Conservation (phyloP, 2,888 invertebrate genomes). For the Drosophila kambysellisi region DNA sequence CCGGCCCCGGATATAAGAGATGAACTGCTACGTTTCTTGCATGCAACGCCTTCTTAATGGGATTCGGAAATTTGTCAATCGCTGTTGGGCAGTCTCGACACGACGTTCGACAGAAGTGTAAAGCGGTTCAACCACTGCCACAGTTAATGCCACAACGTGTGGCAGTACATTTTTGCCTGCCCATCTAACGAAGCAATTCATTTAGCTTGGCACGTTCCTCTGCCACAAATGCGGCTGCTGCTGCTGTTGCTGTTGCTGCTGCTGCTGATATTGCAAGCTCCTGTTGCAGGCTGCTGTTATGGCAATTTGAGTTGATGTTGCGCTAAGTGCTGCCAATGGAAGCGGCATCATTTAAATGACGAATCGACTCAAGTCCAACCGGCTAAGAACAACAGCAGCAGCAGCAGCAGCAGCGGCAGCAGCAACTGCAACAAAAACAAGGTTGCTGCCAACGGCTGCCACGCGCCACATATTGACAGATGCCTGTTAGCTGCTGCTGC, state of each 20-base stretch:
- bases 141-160: constrained; percentile 6
- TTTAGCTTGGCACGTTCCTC: constrained; percentile 76
- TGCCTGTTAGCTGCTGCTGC: constrained; percentile 32
- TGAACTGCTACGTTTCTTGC: constrained; percentile 38
- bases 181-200: constrained; percentile 80
- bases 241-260: constrained; percentile 9
- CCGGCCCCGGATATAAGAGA: constrained; percentile 37
- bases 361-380: constrained; percentile 73
- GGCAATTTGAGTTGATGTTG: constrained; percentile 76
- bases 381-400: constrained; percentile 32
- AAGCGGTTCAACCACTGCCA: constrained; percentile 58
- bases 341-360: constrained; percentile 74
- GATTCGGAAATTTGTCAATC: constrained; percentile 80
- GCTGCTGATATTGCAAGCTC: constrained; percentile 1
- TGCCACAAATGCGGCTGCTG: constrained; percentile 19
- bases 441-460: constrained; percentile 29
- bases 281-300: constrained; percentile 11
- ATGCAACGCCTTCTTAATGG: constrained; percentile 80
- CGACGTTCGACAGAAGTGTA: constrained; percentile 68
- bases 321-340: constrained; percentile 74
- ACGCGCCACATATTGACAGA: constrained; percentile 55
- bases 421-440: constrained; percentile 10
- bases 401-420: background rate
- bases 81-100: constrained; percentile 58
- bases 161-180: constrained; percentile 41